Conservation (phyloP, 1,140 invertebrate genomes). For the Zaprionus inermis region DNA sequence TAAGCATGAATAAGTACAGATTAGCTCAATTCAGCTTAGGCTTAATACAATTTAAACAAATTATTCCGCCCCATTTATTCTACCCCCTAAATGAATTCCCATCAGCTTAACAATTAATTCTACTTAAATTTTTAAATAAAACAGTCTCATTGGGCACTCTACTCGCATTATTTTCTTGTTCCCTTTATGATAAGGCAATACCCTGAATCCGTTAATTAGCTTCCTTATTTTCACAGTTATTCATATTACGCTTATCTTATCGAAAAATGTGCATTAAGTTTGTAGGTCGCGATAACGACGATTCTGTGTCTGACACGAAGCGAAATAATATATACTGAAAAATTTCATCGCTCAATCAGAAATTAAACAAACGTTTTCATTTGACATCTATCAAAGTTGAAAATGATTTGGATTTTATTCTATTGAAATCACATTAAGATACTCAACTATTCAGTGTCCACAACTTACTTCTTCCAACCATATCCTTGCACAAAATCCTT, state of each 20-base stretch:
- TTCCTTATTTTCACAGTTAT: background rate
- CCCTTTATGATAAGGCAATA: background rate
- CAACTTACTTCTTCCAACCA: background rate
- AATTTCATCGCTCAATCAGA: background rate
- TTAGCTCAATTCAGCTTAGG: background rate
- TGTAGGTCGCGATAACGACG: background rate
- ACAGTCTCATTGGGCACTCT: background rate
- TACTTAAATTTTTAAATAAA: background rate
- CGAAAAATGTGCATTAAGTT: background rate
- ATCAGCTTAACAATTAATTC: background rate
- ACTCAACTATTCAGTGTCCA: background rate
- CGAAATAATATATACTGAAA: background rate
- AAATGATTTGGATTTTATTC: background rate
- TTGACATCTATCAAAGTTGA: background rate
- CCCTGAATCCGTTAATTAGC: background rate
- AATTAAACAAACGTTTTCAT: background rate
- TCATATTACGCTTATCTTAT: slow-evolving; percentile 1
- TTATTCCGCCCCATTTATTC: background rate
- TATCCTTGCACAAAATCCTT: slow-evolving; percentile 31
- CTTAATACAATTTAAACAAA: background rate
- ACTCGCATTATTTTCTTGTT: background rate
- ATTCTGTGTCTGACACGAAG: background rate
- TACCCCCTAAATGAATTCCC: background rate
- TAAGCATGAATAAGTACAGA: background rate
- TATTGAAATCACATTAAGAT: background rate